Evolutionary conservation across 2,888 invertebrate species (phyloP).

Genomic region (Sabellastarte sp.): DNA sequence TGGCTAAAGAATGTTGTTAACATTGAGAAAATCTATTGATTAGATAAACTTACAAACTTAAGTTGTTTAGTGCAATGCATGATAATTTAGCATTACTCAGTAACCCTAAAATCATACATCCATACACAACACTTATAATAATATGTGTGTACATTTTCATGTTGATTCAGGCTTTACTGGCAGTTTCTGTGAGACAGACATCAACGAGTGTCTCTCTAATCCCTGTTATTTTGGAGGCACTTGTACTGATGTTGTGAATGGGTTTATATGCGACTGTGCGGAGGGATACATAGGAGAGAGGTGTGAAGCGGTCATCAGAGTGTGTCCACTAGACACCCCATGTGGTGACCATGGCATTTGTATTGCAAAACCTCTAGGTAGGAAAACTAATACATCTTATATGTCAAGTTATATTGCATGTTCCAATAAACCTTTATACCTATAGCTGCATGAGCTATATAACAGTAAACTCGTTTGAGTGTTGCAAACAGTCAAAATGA

Average conservation of each 20-base stretch:
- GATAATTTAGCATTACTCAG: too few species aligned
- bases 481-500: too few species aligned
- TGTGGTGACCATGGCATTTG: slow-evolving; percentile 45
- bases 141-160: too few species aligned
- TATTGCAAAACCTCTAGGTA: slow-evolving; percentile 38
- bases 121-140: too few species aligned
- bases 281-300: slow-evolving; percentile 35
- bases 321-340: slow-evolving; percentile 37
- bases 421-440: background rate
- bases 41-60: too few species aligned
- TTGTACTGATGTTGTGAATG: slow-evolving; percentile 23
- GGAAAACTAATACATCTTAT: background rate
- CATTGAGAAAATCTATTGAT: too few species aligned
- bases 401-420: background rate
- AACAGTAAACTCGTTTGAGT: too few species aligned
- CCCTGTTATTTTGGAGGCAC: slow-evolving; percentile 36
- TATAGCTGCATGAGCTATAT: too few species aligned
- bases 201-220: slow-evolving; percentile 29
- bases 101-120: too few species aligned
- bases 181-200: slow-evolving; percentile 18
- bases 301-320: slow-evolving; percentile 38
- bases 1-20: too few species aligned
- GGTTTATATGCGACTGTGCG: slow-evolving; percentile 32
- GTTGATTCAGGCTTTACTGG: slow-evolving; percentile 21
- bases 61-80: too few species aligned